Conservation (phyloP, 1,140 invertebrate genomes). For the Batillaria attramentaria region DNA sequence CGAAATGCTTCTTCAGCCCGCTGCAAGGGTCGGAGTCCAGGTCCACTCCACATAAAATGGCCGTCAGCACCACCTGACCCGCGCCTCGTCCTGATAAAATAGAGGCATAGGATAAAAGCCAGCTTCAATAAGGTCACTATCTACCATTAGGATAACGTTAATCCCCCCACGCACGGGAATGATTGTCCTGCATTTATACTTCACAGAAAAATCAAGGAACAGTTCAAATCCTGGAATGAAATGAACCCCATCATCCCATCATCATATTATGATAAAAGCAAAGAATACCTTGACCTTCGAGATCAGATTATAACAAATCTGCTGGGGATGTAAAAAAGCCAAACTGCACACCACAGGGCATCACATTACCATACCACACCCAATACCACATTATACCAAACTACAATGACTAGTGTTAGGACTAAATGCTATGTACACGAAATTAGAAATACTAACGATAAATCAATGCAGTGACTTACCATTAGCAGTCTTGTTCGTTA, state of each 20-base stretch:
- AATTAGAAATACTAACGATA: background rate
- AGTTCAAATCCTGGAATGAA: too few species aligned
- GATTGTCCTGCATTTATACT: too few species aligned
- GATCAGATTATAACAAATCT: background rate
- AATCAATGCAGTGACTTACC: constrained; percentile 31
- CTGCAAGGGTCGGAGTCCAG: constrained; percentile 37
- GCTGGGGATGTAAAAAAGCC: background rate
- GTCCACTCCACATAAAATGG: constrained; percentile 41
- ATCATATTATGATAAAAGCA: too few species aligned
- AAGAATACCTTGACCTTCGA: background rate
- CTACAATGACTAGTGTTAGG: background rate
- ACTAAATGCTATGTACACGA: background rate
- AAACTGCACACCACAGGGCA: background rate
- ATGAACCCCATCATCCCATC: too few species aligned
- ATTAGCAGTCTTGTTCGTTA: constrained; percentile 42
- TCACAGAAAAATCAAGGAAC: too few species aligned
- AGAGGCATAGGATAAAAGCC: too few species aligned
- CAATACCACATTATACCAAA: background rate
- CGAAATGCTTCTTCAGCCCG: constrained; percentile 34
- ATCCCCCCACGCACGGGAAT: too few species aligned
- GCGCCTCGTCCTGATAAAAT: constrained; percentile 11
- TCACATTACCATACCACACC: background rate
- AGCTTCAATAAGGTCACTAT: too few species aligned
- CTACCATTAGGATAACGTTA: too few species aligned
- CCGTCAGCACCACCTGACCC: constrained; percentile 37